phyloP scores from a whole-genome alignment of 2,888 invertebrate genomes.

The Acleris sparsana region DNA sequence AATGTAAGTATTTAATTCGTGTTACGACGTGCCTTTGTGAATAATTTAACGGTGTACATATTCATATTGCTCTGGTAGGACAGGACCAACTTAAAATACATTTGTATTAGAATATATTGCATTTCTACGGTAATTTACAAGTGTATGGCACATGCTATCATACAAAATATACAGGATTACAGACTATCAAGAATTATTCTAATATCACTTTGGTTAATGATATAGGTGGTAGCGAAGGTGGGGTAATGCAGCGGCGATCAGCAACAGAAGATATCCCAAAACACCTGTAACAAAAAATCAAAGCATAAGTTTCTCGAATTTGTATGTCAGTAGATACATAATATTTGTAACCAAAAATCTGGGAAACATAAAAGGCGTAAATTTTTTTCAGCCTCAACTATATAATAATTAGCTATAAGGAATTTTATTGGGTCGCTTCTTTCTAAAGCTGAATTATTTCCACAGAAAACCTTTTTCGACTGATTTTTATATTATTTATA shows the following conservation, averaged over 20 bases:
- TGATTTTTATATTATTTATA: too few relatives aligned
- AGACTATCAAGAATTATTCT: conserved; percentile 71
- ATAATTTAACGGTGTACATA: conserved; percentile 72
- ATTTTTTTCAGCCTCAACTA: too few relatives aligned
- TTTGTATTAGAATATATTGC: conserved; percentile 75
- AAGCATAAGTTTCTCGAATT: too few relatives aligned
- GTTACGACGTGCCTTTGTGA: conserved; percentile 74
- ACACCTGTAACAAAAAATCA: conserved; percentile 55
- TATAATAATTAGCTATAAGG: too few relatives aligned
- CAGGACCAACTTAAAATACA: conserved; percentile 62
- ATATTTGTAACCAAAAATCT: too few relatives aligned
- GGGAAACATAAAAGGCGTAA: too few relatives aligned
- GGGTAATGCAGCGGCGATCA: conserved; percentile 57
- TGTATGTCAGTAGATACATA: too few relatives aligned
- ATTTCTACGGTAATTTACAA: conserved; percentile 74
- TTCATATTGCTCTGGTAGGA: conserved; percentile 71
- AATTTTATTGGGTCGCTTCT: too few relatives aligned
- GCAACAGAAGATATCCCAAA: conserved; percentile 58
- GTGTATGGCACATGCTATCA: conserved; percentile 79
- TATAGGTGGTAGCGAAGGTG: conserved; percentile 70
- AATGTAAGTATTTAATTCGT: conserved; percentile 63
- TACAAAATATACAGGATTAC: conserved; percentile 82
- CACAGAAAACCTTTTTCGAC: too few relatives aligned
- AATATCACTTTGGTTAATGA: conserved; percentile 82
- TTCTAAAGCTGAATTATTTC: too few relatives aligned